Percentiles rank a stretch among this genome's conserved stretches.
These are phyloP conservation scores for Charina bottae DNA, from an alignment of 2,113 vertebrate species.

Conservation along the genomic window DNA sequence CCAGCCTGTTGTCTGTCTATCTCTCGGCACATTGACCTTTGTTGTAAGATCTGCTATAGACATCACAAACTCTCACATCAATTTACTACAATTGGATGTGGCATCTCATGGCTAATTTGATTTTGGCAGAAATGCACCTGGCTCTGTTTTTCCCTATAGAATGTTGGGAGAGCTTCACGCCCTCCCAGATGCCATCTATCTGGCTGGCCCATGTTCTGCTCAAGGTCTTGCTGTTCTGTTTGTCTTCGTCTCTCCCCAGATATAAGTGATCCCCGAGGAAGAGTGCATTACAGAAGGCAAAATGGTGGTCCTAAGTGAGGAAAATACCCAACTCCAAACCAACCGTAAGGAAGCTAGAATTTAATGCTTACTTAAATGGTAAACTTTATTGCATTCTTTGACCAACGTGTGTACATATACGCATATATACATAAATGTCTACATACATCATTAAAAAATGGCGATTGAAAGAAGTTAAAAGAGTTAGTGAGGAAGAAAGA, in stretches of 20 bases:
- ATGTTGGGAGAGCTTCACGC: slow-evolving; percentile 81
- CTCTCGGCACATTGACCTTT: slow-evolving; percentile 96
- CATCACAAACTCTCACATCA: slow-evolving; percentile 99
- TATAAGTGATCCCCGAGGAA: slow-evolving; percentile 81
- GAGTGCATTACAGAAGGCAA: slow-evolving; percentile 85
- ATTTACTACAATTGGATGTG: slow-evolving; percentile 99
- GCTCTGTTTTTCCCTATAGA: slow-evolving; percentile 99
- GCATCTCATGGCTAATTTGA: slow-evolving; percentile 99
- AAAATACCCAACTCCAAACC: background rate
- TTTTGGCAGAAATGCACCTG: slow-evolving; percentile 99
- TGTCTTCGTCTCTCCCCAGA: slow-evolving; percentile 93
- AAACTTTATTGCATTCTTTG: no score
- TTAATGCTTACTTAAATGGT: slow-evolving; percentile 23
- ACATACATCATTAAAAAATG: no score
- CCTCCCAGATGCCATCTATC: slow-evolving; percentile 86
- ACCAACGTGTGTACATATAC: no score
- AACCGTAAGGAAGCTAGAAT: background rate
- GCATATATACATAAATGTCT: no score
- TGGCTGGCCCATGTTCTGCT: slow-evolving; percentile 86
- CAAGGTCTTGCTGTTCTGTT: slow-evolving; percentile 92
- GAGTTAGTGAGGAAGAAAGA: no score
- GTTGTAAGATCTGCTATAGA: slow-evolving; percentile 97
- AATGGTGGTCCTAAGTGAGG: slow-evolving; percentile 44
- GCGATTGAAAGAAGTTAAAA: no score
- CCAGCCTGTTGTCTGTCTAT: slow-evolving; percentile 95